These are phyloP conservation scores for Limnodromus scolopaceus DNA, from an alignment of 2,797 vertebrate species.

Conservation along the genomic window DNA sequence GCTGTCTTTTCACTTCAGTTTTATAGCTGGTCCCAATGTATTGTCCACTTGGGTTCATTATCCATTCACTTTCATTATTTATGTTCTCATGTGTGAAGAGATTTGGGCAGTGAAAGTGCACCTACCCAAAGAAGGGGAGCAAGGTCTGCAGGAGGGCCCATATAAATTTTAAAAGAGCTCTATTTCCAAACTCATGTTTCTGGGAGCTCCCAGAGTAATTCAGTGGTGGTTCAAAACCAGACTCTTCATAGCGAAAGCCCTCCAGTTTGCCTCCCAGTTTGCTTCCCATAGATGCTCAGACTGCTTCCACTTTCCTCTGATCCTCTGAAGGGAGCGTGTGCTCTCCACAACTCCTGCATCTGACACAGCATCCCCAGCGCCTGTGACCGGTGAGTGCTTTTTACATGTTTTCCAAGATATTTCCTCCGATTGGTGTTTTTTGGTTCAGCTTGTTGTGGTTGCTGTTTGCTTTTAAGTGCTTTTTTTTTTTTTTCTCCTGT, in stretches of 20 bases:
- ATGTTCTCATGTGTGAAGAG: background rate
- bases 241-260: background rate
- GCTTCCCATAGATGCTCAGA: rapidly evolving
- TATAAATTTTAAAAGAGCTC: background rate
- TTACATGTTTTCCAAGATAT: background rate
- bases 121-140: background rate
- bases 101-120: background rate
- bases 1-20: background rate
- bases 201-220: background rate
- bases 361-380: background rate
- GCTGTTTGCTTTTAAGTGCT: background rate
- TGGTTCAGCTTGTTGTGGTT: background rate
- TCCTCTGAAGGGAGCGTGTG: background rate
- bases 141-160: background rate
- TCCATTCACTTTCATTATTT: background rate
- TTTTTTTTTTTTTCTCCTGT: background rate
- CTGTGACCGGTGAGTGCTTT: background rate
- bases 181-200: background rate
- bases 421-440: background rate
- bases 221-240: background rate
- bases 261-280: background rate
- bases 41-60: background rate
- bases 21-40: background rate
- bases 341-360: background rate
- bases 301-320: background rate